A percentile compares a stretch with the other conserved stretches of the same genome.
Evolutionary conservation across 92 coral and sea anemone genomes (phyloP).

Genomic region (Phymanthus crucifer): DNA sequence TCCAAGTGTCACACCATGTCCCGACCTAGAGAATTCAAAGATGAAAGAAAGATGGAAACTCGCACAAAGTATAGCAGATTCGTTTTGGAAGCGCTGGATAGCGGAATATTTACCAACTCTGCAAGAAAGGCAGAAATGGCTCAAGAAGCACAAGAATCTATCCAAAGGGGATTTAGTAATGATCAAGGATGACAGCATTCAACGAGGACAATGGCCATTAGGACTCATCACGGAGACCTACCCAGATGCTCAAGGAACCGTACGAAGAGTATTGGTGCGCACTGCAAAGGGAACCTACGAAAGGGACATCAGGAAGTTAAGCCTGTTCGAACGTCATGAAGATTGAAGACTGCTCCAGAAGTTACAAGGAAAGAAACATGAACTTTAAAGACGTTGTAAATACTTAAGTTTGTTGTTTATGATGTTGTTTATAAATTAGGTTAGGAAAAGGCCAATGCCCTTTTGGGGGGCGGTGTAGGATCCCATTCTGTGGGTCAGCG

Average conservation of each 20-base stretch:
- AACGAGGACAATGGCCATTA: constrained; percentile 23
- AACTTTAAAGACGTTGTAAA: not conserved
- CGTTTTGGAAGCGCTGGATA: constrained; percentile 20
- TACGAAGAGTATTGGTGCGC: not conserved
- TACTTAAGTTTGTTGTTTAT: constrained; percentile 8
- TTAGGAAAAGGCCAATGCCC: constrained; percentile 4
- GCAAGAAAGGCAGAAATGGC: constrained; percentile 31
- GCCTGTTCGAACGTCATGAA: too few relatives aligned
- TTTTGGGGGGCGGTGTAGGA: constrained; percentile 16
- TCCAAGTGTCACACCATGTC: constrained; percentile 17
- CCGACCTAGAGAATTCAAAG: constrained; percentile 13
- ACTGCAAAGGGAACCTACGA: too few relatives aligned
- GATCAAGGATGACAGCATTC: constrained; percentile 23
- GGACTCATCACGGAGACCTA: constrained; percentile 13
- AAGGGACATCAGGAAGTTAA: too few relatives aligned
- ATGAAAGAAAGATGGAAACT: constrained; percentile 15
- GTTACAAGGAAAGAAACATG: not conserved
- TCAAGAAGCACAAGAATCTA: constrained; percentile 2
- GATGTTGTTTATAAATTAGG: not conserved
- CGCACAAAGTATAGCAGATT: constrained; percentile 15
- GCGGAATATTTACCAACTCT: constrained; percentile 18
- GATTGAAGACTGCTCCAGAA: too few relatives aligned
- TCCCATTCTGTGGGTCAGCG: too few relatives aligned
- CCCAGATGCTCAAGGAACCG: constrained; percentile 18
- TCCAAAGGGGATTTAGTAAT: constrained; percentile 20